These are phyloP conservation scores for Griposia aprilina DNA, from an alignment of 2,888 invertebrate species.

Conservation along the genomic window DNA sequence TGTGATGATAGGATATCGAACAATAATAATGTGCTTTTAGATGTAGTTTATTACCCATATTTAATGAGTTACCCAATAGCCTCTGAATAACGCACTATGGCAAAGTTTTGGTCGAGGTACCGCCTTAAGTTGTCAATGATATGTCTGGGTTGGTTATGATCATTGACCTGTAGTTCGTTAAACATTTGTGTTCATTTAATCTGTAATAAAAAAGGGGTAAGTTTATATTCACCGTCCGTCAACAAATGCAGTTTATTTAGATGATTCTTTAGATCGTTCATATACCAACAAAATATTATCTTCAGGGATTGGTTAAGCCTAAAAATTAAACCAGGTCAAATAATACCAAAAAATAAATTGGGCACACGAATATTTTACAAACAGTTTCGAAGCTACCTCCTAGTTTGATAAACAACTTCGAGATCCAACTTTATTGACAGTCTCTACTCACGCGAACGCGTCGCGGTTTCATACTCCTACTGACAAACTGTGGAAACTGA, in stretches of 20 bases:
- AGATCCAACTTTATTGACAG: conserved; percentile 33
- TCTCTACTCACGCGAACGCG: conserved; percentile 34
- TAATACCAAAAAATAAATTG: neutral
- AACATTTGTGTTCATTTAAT: neutral
- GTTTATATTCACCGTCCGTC: neutral
- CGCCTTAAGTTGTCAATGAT: conserved; percentile 15
- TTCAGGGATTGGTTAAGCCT: neutral
- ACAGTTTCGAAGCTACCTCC: conserved; percentile 11
- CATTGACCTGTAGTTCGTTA: neutral
- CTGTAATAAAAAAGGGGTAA: neutral
- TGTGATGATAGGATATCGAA: no score
- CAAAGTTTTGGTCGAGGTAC: no score
- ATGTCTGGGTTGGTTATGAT: neutral
- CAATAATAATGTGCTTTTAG: no score
- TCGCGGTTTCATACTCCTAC: conserved; percentile 47
- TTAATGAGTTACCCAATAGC: no score
- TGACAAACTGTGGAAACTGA: conserved; percentile 33
- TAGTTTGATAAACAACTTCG: conserved; percentile 34
- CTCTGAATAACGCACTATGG: no score
- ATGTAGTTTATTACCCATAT: no score
- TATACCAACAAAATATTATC: neutral
- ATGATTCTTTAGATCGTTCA: neutral
- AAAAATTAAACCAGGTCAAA: neutral
- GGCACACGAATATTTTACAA: conserved; percentile 12
- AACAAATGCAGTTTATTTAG: neutral